phyloP scores from a whole-genome alignment of 2,113 vertebrate species.

The Pedionomus torquatus region DNA sequence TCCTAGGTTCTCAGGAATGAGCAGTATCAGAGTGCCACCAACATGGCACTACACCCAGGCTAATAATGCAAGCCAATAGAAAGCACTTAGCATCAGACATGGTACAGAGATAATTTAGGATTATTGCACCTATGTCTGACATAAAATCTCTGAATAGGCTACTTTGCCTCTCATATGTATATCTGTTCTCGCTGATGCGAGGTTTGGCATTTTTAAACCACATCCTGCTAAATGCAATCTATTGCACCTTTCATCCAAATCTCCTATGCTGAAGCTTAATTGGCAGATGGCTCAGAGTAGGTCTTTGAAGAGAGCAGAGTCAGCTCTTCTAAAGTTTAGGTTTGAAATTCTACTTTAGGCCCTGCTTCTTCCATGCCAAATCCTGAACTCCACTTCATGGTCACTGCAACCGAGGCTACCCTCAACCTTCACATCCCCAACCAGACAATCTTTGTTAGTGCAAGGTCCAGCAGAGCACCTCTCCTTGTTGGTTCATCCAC shows the following conservation, averaged over 20 bases:
- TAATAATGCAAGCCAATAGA: not conserved
- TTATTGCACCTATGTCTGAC: not conserved
- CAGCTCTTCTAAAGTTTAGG: too few species aligned
- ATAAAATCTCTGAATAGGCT: not conserved
- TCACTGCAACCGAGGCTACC: too few species aligned
- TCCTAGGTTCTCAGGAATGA: not conserved
- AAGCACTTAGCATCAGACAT: not conserved
- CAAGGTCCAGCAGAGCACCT: too few species aligned
- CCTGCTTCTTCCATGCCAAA: too few species aligned
- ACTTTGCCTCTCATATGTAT: not conserved
- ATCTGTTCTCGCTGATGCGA: not conserved
- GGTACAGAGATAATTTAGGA: not conserved
- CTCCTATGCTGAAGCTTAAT: not conserved
- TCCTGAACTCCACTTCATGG: too few species aligned
- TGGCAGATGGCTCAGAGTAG: not conserved
- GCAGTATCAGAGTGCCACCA: not conserved
- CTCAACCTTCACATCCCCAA: too few species aligned
- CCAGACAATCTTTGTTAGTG: too few species aligned
- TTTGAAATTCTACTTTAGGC: too few species aligned
- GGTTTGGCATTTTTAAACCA: not conserved
- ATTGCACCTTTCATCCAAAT: not conserved
- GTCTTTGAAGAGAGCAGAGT: too few species aligned
- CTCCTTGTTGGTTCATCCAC: too few species aligned
- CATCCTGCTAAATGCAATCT: not conserved
- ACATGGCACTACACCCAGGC: accelerated